Base-by-base conservation (phyloP, 1,140 invertebrate genomes). In the Bombus superbus region DNA sequence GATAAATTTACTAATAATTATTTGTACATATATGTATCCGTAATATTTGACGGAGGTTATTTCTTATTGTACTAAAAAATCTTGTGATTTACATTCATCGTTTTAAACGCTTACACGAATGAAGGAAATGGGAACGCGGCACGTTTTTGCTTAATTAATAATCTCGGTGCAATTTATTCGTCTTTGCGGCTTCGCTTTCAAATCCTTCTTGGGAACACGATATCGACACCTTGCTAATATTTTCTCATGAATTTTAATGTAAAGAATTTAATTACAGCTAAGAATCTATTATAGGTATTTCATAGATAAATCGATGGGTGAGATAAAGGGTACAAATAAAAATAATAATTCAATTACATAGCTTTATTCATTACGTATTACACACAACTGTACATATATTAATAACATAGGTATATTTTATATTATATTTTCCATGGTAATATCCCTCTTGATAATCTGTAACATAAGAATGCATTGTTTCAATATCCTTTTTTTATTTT, bases 61-160 rank as follows among this genome's bases (percentile, higher is more conserved):
- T 2, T 53, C 0, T 0, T 53, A 53, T 22, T 22, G 47, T 53
- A 22, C 47, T 53, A 53, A 53, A 53, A 22, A 8, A 38, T 22
- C 5, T 25, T 38, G 0, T 10, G 1, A 35, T 22, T 68, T 53
- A 40, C 0, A 44, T 59, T 62, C 40, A 47, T 40, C 44, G 8
- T 18, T n/a, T 25, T 25, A 13, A 4, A 44, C 69, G 44, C 44
- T 81, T 64, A 11, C 25, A 66, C 57, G 42, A 13, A 25, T 32
- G 57, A 81, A 64, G 4, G 4, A 88, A 88, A 78, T 53, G 71
- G 1, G 57, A 62, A 74, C 62, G 25, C 9, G 53, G 35, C 79
- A 85, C 73, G 64, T 84, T 85, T 78, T 53, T 85, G 66, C 66
- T 64, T 88, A 86, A 89, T 88, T 88, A 88, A 89, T 86, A 89